A percentile compares a stretch with the other conserved stretches of the same genome.
phyloP scores from a whole-genome alignment of 2,888 invertebrate genomes.

The Drosophila birchii region DNA sequence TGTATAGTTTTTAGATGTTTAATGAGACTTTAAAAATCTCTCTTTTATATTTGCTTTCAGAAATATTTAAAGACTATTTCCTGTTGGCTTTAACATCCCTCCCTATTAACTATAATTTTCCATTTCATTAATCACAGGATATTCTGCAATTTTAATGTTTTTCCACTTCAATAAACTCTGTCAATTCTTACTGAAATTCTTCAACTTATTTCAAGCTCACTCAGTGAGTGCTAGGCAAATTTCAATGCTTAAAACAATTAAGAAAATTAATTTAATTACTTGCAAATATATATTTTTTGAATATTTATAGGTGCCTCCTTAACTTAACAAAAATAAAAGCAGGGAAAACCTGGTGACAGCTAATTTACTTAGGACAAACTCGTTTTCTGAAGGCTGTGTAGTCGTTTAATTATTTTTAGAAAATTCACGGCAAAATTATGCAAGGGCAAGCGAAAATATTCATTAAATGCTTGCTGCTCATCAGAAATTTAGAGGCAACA shows the following conservation, averaged over 20 bases:
- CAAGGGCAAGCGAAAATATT: constrained; percentile 54
- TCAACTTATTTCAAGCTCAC: too few relatives aligned
- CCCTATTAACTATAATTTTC: background rate
- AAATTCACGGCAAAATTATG: constrained; percentile 60
- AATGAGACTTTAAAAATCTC: background rate
- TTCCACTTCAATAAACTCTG: constrained; percentile 3
- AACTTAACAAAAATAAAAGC: background rate
- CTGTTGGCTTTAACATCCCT: background rate
- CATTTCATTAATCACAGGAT: background rate
- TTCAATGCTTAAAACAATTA: constrained; percentile 15
- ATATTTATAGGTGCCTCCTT: background rate
- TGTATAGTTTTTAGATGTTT: background rate
- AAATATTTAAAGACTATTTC: background rate
- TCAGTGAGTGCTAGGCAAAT: background rate
- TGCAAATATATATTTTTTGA: constrained; percentile 2
- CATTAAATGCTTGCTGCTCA: constrained; percentile 64
- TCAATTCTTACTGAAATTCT: background rate
- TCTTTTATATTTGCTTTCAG: too few relatives aligned
- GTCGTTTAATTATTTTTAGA: constrained; percentile 64
- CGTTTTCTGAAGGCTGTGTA: constrained; percentile 1
- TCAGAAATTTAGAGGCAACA: constrained; percentile 69
- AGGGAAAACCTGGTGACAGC: constrained; percentile 33
- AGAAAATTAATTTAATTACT: constrained; percentile 37
- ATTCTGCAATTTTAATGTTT: background rate
- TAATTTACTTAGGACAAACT: constrained; percentile 30